phyloP scores from a whole-genome alignment of 2,888 invertebrate genomes.

The Macrosiphum euphorbiae region DNA sequence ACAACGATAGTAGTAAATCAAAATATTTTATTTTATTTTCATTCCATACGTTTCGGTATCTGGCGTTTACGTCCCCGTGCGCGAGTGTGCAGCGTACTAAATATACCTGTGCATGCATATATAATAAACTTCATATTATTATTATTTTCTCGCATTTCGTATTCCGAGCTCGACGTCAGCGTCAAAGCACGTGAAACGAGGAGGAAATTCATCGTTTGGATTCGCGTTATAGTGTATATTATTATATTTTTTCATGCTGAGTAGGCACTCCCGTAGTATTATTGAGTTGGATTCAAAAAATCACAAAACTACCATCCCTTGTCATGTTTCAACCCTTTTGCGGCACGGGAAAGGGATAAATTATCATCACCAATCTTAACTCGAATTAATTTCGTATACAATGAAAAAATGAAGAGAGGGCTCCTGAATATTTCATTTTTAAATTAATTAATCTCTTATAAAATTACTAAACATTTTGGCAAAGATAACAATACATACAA shows the following conservation, averaged over 20 bases:
- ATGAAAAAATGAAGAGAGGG: background rate
- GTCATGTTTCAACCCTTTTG: background rate
- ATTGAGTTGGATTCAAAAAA: background rate
- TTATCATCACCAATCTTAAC: background rate
- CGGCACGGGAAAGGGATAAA: background rate
- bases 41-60: background rate
- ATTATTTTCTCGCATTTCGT: conserved; percentile 5
- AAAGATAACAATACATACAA: no score
- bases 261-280: no score
- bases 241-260: background rate
- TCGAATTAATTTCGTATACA: background rate
- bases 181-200: background rate
- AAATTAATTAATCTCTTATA: no score
- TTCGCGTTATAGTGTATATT: background rate
- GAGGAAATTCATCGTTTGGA: background rate
- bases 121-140: conserved; percentile 10
- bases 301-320: background rate
- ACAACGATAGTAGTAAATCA: conserved; percentile 3
- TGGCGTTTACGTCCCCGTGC: background rate
- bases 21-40: background rate
- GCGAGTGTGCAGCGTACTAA: background rate
- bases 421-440: background rate
- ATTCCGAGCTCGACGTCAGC: background rate
- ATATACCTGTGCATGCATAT: background rate
- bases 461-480: no score